Conservation (phyloP, 2,113 vertebrate species). For the Notarius lentiginosus region DNA sequence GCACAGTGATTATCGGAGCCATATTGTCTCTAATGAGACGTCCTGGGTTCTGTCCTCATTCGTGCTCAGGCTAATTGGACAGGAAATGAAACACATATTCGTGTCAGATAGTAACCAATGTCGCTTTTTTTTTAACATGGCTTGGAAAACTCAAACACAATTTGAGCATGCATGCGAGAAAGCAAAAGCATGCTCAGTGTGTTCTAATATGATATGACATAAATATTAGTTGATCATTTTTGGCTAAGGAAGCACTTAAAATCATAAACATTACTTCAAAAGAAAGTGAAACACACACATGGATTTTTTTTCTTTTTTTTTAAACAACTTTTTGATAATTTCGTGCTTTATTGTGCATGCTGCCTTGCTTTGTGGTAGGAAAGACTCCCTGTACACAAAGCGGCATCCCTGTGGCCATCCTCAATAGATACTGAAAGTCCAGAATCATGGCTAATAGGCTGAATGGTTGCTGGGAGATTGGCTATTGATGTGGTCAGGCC, state of each 20-base stretch:
- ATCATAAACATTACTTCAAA: neutral
- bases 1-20: conserved; percentile 3
- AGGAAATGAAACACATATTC: conserved; percentile 23
- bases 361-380: conserved; percentile 42
- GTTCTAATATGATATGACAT: neutral
- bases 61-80: conserved; percentile 1
- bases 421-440: conserved; percentile 54
- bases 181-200: neutral
- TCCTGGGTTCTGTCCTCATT: conserved; percentile 21
- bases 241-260: neutral
- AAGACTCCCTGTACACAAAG: conserved; percentile 44
- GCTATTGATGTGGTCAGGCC: conserved; percentile 50
- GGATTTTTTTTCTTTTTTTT: neutral
- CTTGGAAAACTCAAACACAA: conserved; percentile 1
- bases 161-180: neutral
- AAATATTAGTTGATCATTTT: neutral
- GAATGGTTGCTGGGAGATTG: conserved; percentile 58
- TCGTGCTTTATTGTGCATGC: conserved; percentile 34
- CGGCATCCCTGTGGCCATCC: conserved; percentile 45
- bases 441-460: conserved; percentile 51
- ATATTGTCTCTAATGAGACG: conserved; percentile 34
- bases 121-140: neutral
- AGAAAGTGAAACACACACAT: neutral
- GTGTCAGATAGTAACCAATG: neutral
- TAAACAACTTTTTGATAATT: conserved; percentile 33